Conservation (phyloP, 2,797 vertebrate species). For the Sebastes itinus region DNA sequence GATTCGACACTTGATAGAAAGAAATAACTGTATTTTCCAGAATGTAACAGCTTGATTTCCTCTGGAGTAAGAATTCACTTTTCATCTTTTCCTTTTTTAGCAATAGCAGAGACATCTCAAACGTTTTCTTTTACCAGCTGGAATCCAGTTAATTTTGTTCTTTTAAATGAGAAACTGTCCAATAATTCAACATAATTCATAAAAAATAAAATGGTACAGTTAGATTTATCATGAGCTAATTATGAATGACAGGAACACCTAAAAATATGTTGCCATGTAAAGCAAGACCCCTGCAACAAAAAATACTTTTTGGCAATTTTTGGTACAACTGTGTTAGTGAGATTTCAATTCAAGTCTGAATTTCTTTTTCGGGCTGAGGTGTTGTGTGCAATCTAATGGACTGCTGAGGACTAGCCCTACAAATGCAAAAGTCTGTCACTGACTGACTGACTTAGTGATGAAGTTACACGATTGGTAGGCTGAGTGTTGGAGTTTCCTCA, state of each 20-base stretch:
- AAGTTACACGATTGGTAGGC: no score
- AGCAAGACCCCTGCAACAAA: not conserved
- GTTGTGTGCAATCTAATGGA: not conserved
- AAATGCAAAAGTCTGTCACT: no score
- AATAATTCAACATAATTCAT: not conserved
- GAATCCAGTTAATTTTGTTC: not conserved
- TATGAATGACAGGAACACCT: not conserved
- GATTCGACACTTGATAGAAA: conserved; percentile 8
- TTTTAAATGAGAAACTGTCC: not conserved
- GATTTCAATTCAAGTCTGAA: not conserved
- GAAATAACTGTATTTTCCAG: not conserved
- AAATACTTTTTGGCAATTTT: not conserved
- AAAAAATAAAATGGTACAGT: not conserved
- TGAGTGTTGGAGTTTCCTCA: no score
- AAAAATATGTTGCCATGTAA: not conserved
- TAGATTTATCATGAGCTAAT: not conserved
- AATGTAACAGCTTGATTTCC: conserved; percentile 19
- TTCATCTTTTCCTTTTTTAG: not conserved
- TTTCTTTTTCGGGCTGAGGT: not conserved
- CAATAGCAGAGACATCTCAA: not conserved
- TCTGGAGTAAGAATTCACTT: not conserved
- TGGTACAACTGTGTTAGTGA: not conserved
- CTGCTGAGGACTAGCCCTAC: no score
- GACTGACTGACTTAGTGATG: no score
- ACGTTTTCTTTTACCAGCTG: not conserved